Conservation (phyloP, 2,888 invertebrate genomes). For the Luperina nickerlii region DNA sequence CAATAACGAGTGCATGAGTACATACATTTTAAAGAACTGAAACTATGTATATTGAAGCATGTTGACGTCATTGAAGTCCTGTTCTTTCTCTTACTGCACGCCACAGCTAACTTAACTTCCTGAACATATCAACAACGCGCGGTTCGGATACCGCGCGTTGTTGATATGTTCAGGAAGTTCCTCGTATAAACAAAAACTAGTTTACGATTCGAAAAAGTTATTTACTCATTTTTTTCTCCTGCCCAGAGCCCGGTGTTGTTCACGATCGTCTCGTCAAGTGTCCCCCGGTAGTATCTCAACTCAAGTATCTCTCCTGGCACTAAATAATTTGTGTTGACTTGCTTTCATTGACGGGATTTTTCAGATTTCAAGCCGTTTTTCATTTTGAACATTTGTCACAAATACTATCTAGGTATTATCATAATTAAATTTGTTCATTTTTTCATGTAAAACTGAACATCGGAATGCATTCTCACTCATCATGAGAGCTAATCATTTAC, state of each 20-base stretch:
- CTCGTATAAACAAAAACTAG: background rate
- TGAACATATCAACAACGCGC: background rate
- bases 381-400: background rate
- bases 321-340: background rate
- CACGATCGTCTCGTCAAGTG: too few relatives aligned
- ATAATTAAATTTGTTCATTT: too few relatives aligned
- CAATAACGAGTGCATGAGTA: background rate
- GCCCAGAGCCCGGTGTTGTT: background rate
- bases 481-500: background rate
- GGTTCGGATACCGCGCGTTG: too few relatives aligned
- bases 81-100: background rate
- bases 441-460: background rate
- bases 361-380: background rate
- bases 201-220: background rate
- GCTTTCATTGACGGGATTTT: background rate
- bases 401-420: background rate
- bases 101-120: background rate
- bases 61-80: background rate
- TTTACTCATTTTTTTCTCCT: too few relatives aligned
- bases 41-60: background rate
- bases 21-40: background rate
- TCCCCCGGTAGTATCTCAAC: background rate
- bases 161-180: too few relatives aligned
- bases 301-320: background rate
- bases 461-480: background rate